Conservation (phyloP, 2,888 invertebrate species). For the Frankliniella fusca region DNA sequence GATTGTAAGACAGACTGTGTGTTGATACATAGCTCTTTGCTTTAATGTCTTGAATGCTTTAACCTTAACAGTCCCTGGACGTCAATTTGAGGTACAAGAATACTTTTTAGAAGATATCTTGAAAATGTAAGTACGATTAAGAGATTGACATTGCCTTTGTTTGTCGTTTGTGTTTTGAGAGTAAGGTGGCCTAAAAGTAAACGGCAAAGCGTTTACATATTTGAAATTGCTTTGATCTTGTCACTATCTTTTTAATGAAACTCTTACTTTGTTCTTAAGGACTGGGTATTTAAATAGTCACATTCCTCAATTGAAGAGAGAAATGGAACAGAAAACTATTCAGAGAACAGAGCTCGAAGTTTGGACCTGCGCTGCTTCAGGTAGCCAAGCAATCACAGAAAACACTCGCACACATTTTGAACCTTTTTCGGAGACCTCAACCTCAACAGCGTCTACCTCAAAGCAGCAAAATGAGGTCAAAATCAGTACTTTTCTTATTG, state of each 20-base stretch:
- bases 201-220: background rate
- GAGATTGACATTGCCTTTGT: constrained; percentile 6
- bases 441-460: background rate
- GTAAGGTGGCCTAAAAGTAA: background rate
- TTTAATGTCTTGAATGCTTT: constrained; percentile 37
- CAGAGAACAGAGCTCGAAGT: constrained; percentile 46
- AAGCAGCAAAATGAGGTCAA: background rate
- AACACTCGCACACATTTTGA: background rate
- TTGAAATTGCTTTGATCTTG: background rate
- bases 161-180: background rate
- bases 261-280: constrained; percentile 34
- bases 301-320: constrained; percentile 42
- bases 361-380: constrained; percentile 43
- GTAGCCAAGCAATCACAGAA: background rate
- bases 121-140: constrained; percentile 43
- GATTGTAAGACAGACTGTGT: no score
- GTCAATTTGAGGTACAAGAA: constrained; percentile 67
- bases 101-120: constrained; percentile 56
- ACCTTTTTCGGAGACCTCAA: background rate
- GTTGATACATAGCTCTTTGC: no score
- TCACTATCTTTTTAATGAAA: background rate
- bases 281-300: constrained; percentile 41
- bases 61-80: constrained; percentile 61
- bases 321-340: constrained; percentile 46
- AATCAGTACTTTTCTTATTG: background rate